Conservation (phyloP, 2,888 invertebrate genomes). For the Ophonus ardosiacus region DNA sequence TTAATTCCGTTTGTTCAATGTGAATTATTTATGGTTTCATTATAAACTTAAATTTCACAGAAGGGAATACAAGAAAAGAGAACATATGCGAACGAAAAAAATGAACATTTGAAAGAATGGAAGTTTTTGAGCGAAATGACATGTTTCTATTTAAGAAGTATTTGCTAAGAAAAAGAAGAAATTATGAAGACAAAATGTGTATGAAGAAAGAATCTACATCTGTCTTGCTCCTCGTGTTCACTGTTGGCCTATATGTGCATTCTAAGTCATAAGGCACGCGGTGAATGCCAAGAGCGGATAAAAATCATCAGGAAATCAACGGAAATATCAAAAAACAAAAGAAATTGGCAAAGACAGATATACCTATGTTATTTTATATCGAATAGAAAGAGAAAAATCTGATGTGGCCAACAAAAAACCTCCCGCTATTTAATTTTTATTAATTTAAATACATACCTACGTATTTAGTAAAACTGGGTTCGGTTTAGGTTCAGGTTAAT, state of each 20-base stretch:
- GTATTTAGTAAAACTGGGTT: no score
- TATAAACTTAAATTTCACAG: background rate
- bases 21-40: background rate
- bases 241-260: constrained; percentile 94
- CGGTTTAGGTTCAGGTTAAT: no score
- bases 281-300: constrained; percentile 99
- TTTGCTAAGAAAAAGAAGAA: no score
- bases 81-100: background rate
- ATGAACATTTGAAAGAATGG: background rate
- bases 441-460: no score
- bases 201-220: constrained; percentile 67
- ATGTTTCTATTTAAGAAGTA: background rate
- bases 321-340: background rate
- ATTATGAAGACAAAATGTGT: no score
- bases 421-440: no score
- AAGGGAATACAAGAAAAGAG: background rate
- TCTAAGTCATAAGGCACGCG: constrained; percentile 98
- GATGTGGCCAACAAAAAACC: no score
- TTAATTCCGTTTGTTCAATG: background rate
- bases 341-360: background rate
- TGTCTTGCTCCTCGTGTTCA: constrained; percentile 95
- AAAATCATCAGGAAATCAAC: constrained; percentile 73
- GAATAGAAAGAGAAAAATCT: no score
- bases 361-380: no score
- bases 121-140: background rate